Evolutionary conservation across 2,113 vertebrate genomes (phyloP), one percentile per base, ranked within the genome.

Genomic region (Cepphus grylle): DNA sequence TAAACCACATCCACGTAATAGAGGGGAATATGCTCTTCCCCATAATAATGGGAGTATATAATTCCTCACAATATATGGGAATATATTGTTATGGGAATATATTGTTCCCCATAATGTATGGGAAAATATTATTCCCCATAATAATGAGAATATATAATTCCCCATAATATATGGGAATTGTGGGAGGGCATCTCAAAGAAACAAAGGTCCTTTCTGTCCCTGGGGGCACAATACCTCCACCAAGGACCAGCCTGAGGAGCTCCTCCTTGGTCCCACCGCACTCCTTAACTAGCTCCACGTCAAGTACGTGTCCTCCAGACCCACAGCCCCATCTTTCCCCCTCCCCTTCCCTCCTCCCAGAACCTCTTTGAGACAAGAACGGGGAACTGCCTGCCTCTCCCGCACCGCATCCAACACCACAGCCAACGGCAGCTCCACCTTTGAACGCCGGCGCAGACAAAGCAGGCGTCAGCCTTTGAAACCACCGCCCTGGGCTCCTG

Each of bases 241-340:
- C 34, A n/a, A 52, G 20, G 5, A 25, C 29, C 42, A 38, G 52
- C 26, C 22, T 5, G 25, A 83, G 42, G 19, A 59, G 9, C 15
- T 38, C 6, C 16, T 77, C 12, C 43, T 15, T 47, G 30, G 16
- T 53, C 17, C 32, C 34, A 2, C 26, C 13, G 63, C 5, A 4
- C 9, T 47, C 43, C 5, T 11, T 2, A 20, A 38, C 6, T 9
- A 29, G 7, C 21, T 49, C 50, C 3, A 0, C 2, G 0, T 43
- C 15, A 17, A 61, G 22, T n/a, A 18, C 2, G 0, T 0, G 5
- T 32, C 61, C 73, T 27, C 10, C 49, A 52, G 32, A 63, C 12
- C 63, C 50, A 30, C 38, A 81, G 42, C 36, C 17, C 59, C 56
- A 6, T 23, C 52, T 12, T 58, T 30, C 27, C 52, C 22, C 21